Conservation (phyloP, 1,140 invertebrate genomes). For the Papilio aristodemus region DNA sequence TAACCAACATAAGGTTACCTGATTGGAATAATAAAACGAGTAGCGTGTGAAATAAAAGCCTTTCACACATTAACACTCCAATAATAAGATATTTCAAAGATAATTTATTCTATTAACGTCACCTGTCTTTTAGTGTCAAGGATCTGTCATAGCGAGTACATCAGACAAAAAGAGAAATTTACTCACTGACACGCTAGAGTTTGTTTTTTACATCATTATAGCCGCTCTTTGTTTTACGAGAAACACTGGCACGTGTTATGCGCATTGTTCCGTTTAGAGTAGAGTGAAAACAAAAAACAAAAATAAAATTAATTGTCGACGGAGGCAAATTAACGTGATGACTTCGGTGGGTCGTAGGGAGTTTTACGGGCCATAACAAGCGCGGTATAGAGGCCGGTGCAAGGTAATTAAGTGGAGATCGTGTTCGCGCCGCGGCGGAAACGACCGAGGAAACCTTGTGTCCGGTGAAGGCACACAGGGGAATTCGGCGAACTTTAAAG, state of each 20-base stretch:
- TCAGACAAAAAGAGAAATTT: background rate
- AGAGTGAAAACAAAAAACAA: constrained; percentile 3
- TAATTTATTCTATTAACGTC: constrained; percentile 14
- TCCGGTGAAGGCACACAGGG: constrained; percentile 1
- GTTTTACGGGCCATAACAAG: constrained; percentile 52
- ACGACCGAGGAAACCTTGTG: constrained; percentile 25
- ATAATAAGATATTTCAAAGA: constrained; percentile 5
- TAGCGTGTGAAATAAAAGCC: constrained; percentile 6
- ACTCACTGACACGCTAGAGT: background rate
- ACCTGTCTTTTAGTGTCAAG: constrained; percentile 10
- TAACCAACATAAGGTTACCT: background rate
- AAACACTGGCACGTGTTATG: constrained; percentile 26
- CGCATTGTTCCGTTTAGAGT: constrained; percentile 14
- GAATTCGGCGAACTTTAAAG: constrained; percentile 20
- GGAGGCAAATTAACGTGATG: constrained; percentile 41
- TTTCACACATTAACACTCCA: constrained; percentile 3
- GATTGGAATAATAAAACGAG: background rate
- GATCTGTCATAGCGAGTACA: background rate
- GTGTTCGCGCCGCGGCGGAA: constrained; percentile 6
- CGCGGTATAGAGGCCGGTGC: constrained; percentile 36
- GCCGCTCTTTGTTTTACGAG: background rate
- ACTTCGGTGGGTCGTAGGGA: constrained; percentile 42
- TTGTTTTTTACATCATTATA: constrained; percentile 24
- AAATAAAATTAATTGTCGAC: constrained; percentile 35
- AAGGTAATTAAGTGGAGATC: constrained; percentile 43